Base-by-base conservation (phyloP, 1,140 invertebrate species). In the Drosophila funebris region DNA sequence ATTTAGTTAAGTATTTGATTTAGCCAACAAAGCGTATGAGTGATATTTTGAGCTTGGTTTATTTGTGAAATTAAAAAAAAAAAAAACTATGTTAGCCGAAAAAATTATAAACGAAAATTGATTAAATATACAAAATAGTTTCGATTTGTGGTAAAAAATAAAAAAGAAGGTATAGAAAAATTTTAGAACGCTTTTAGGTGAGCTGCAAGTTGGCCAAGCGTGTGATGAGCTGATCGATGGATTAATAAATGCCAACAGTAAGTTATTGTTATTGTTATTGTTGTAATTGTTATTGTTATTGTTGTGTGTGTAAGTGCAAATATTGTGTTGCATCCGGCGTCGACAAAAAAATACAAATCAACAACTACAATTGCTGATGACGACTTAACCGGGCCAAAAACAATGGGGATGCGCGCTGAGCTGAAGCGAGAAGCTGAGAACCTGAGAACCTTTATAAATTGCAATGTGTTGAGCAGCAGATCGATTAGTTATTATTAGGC, bases 361-460 rank as follows among this genome's bases (percentile, higher is more conserved):
- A 27, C 4, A 44, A 22, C 9, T 2, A 46, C 1, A 43, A 16
- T 27, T 16, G 33, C 14, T n/a, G 78, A 76, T 64, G 78, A 76
- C 75, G 58, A 53, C 50, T 44, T 29, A 56, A 22, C 61, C 57
- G 44, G 24, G 37, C 18, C 60, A 33, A 58, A 60, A 54, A 82
- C 79, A 83, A 83, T 83, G 79, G 71, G 6, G 16, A 14, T 43
- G 44, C 18, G 44, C 18, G 16, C 27, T 11, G 8, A 9, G 33
- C 9, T 11, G 3, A 13, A 9, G 33, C 33, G 33, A 36, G 11
- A 1, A 1, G 58, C 24, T 60, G 63, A 68, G 70, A 73, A 73
- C 46, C 24, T 60, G 63, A 68, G 70, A 73, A 73, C 46, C 70
- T 39, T 69, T 84, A 83, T 83, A 83, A 83, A 83, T 71, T 52